Evolutionary conservation across 2,888 invertebrate genomes (phyloP).

Genomic region (Perdita meconis): DNA sequence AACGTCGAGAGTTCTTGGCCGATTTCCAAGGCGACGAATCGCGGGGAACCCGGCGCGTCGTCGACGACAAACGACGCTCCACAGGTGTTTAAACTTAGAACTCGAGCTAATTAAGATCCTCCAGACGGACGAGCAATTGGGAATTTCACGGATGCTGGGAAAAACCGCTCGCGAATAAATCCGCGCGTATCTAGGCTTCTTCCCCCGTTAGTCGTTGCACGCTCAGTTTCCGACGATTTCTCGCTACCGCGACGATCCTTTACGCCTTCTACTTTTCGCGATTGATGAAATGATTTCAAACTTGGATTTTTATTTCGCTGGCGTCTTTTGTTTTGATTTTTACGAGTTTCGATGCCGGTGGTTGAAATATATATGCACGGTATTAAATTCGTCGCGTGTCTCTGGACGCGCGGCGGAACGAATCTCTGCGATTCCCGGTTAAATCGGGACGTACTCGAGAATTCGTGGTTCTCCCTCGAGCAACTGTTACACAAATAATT

Average conservation of each 20-base stretch:
- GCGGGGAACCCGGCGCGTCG: conserved; percentile 46
- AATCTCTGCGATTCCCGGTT: conserved; percentile 1
- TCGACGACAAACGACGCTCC: conserved; percentile 65
- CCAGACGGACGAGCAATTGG: conserved; percentile 63
- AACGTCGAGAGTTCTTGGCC: conserved; percentile 55
- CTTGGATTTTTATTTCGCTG: background rate
- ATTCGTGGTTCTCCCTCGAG: conserved; percentile 3
- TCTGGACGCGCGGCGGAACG: background rate
- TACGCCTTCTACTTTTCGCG: background rate
- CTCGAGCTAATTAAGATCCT: conserved; percentile 69
- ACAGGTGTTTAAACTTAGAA: conserved; percentile 76
- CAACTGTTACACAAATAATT: conserved; percentile 27
- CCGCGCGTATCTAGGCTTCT: background rate
- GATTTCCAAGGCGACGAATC: conserved; percentile 58
- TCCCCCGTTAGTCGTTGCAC: background rate
- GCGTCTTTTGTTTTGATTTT: background rate
- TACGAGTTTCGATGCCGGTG: too few relatives aligned
- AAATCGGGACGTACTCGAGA: conserved; percentile 8
- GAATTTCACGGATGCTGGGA: conserved; percentile 62
- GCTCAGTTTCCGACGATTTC: background rate
- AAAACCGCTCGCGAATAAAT: conserved; percentile 55
- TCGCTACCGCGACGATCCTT: background rate
- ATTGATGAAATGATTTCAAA: background rate
- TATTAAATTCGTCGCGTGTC: too few relatives aligned
- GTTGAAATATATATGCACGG: too few relatives aligned